Percentiles rank a stretch among this genome's conserved stretches.
These are phyloP conservation scores for Bilobella aurantiaca DNA, from an alignment of 1,140 invertebrate species.

Conservation along the genomic window DNA sequence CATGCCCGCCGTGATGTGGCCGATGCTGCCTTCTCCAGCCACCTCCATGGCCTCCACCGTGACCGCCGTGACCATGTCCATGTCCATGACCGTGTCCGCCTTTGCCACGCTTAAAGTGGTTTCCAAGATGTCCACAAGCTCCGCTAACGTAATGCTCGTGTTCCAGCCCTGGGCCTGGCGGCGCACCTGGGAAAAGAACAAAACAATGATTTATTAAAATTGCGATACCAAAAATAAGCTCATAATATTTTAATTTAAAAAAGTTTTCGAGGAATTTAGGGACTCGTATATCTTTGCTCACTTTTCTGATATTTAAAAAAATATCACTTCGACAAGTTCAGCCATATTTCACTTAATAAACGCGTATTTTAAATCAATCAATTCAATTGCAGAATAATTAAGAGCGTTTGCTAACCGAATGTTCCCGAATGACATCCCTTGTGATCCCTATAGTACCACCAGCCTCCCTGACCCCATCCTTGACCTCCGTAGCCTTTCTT, in stretches of 20 bases:
- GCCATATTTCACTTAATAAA: neutral
- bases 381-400: neutral
- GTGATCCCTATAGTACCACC: slow-evolving; percentile 5
- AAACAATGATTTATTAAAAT: neutral
- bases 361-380: neutral
- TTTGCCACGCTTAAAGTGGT: neutral
- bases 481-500: neutral
- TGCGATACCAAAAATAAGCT: neutral
- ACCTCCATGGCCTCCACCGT: neutral
- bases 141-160: neutral
- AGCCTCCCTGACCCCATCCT: slow-evolving; percentile 1
- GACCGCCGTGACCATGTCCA: neutral
- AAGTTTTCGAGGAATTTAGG: too few species aligned
- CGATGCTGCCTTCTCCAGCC: neutral
- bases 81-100: neutral
- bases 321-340: neutral
- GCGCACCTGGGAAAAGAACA: neutral
- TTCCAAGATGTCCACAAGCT: neutral
- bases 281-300: too few species aligned
- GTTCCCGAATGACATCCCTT: neutral
- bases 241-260: too few species aligned
- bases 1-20: neutral
- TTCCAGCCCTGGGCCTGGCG: neutral
- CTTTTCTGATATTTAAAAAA: neutral
- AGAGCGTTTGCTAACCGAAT: neutral